Percentiles rank a stretch among this genome's conserved stretches.
These are phyloP conservation scores for Dicentrarchus labrax DNA, from an alignment of 2,113 vertebrate species.

Conservation along the genomic window DNA sequence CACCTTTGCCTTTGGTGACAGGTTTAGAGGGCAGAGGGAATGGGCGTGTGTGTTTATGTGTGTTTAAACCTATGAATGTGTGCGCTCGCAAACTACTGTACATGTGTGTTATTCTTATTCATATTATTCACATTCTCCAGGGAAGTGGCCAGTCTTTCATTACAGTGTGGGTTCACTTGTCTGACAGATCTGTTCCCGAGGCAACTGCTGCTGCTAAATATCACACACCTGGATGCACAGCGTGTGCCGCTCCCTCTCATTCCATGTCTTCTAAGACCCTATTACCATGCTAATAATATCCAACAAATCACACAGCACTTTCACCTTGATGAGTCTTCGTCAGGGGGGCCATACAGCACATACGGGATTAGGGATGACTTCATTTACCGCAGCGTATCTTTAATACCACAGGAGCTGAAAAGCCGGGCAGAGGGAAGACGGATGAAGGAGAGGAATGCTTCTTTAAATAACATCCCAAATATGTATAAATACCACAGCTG, in stretches of 20 bases:
- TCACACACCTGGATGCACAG: slow-evolving; percentile 78
- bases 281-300: slow-evolving; percentile 67
- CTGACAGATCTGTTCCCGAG: slow-evolving; percentile 62
- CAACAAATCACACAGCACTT: slow-evolving; percentile 52
- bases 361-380: slow-evolving; percentile 67
- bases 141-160: slow-evolving; percentile 61
- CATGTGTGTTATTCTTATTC: slow-evolving; percentile 59
- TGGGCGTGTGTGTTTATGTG: slow-evolving; percentile 26
- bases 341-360: slow-evolving; percentile 31
- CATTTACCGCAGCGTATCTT: slow-evolving; percentile 35
- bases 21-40: slow-evolving; percentile 56
- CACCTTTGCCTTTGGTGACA: slow-evolving; percentile 60
- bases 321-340: slow-evolving; percentile 65
- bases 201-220: slow-evolving; percentile 67
- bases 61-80: slow-evolving; percentile 6
- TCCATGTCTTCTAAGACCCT: slow-evolving; percentile 47
- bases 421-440: slow-evolving; percentile 11
- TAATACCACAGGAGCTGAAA: slow-evolving; percentile 48
- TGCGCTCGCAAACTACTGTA: slow-evolving; percentile 49
- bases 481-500: slow-evolving; percentile 31
- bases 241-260: slow-evolving; percentile 28
- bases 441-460: slow-evolving; percentile 32
- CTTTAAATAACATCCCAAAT: slow-evolving; percentile 45
- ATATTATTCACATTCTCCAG: slow-evolving; percentile 68
- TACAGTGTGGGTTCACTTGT: slow-evolving; percentile 54